A percentile compares a stretch with the other conserved stretches of the same genome.
Evolutionary conservation across 2,888 invertebrate genomes (phyloP).

Genomic region (Aporophyla lueneburgensis): DNA sequence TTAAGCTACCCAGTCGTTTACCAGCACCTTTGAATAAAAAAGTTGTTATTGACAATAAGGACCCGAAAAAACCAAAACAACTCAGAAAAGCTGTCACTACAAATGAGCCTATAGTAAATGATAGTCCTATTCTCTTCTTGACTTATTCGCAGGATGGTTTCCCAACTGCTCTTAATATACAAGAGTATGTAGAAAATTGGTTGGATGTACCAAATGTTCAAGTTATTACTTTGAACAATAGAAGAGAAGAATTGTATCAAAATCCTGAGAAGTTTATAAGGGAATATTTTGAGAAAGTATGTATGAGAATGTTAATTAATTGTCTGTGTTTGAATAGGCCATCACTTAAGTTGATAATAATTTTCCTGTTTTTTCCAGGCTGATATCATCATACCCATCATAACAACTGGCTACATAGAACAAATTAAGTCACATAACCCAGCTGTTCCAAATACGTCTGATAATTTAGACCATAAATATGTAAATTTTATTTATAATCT

Average conservation of each 20-base stretch:
- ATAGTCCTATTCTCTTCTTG: conserved; percentile 85
- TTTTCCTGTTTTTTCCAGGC: conserved; percentile 80
- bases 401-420: conserved; percentile 88
- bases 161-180: conserved; percentile 85
- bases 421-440: conserved; percentile 82
- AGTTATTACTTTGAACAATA: conserved; percentile 87
- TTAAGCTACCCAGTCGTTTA: conserved; percentile 83
- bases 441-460: conserved; percentile 81
- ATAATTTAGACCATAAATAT: conserved; percentile 88
- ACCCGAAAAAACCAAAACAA: conserved; percentile 77
- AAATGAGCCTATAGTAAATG: conserved; percentile 73
- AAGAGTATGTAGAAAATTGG: conserved; percentile 87
- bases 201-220: conserved; percentile 80
- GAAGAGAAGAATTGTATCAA: conserved; percentile 87
- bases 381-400: conserved; percentile 89
- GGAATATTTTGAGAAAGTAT: conserved; percentile 90
- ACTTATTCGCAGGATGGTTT: conserved; percentile 90
- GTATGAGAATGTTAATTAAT: neutral
- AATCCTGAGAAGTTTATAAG: conserved; percentile 90
- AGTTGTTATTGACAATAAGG: conserved; percentile 73
- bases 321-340: neutral
- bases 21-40: conserved; percentile 85
- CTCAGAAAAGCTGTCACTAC: conserved; percentile 69
- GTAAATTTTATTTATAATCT: conserved; percentile 87
- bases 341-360: neutral